phyloP scores from a whole-genome alignment of 2,888 invertebrate genomes.

The Acanthococcus lagerstroemiae region DNA sequence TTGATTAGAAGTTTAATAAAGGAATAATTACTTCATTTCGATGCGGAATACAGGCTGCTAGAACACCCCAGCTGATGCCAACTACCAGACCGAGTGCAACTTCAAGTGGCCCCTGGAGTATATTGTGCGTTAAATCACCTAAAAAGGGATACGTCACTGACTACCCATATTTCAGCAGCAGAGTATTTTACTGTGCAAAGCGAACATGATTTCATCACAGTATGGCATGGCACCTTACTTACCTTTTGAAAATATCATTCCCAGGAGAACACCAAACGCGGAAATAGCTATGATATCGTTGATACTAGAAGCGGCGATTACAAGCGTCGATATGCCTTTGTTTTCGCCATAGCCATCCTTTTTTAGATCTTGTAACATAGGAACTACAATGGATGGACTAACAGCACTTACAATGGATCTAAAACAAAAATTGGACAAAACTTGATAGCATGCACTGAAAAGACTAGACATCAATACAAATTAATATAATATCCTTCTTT shows the following conservation, averaged over 20 bases:
- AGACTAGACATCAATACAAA: too few species aligned
- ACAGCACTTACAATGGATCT: constrained; percentile 50
- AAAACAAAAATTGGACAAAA: constrained; percentile 2
- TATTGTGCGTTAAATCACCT: constrained; percentile 45
- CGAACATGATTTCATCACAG: too few species aligned
- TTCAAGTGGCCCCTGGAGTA: constrained; percentile 51
- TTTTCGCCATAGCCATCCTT: constrained; percentile 56
- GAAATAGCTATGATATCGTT: constrained; percentile 70
- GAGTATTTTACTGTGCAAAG: too few species aligned
- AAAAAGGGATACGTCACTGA: constrained; percentile 35
- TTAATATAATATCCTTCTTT: too few species aligned
- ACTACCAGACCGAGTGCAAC: constrained; percentile 50
- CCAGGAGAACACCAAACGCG: constrained; percentile 57
- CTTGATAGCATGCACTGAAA: not conserved
- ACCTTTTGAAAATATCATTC: constrained; percentile 56
- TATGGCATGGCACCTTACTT: too few species aligned
- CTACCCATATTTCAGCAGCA: too few species aligned
- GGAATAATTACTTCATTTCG: constrained; percentile 44
- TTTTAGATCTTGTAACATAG: constrained; percentile 53
- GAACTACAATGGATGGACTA: constrained; percentile 64
- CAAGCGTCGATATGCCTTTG: constrained; percentile 64
- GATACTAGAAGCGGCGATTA: constrained; percentile 59
- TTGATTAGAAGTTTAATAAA: too few species aligned
- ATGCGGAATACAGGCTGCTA: constrained; percentile 53
- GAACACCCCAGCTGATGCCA: constrained; percentile 51